Evolutionary conservation across 2,888 invertebrate genomes (phyloP).

Genomic region (Merodon equestris): DNA sequence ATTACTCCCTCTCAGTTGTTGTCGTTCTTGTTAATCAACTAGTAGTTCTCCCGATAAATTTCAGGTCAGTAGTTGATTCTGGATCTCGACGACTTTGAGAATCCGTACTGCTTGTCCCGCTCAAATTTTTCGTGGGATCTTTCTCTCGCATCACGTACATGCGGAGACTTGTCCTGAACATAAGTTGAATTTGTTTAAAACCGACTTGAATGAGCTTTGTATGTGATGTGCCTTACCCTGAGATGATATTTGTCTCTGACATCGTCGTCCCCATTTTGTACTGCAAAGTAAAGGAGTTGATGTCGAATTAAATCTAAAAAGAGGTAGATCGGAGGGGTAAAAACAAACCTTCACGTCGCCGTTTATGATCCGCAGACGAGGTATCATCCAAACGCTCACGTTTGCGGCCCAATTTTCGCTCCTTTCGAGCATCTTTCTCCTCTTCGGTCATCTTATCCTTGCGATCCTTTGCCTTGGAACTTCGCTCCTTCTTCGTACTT

Average conservation of each 20-base stretch:
- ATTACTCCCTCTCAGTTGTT: slow-evolving; percentile 4
- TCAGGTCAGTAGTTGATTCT: slow-evolving; percentile 73
- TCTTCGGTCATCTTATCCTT: slow-evolving; percentile 86
- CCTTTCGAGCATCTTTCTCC: slow-evolving; percentile 88
- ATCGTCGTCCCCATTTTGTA: slow-evolving; percentile 88
- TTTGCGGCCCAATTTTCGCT: slow-evolving; percentile 89
- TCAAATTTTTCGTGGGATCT: slow-evolving; percentile 89
- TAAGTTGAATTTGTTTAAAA: slow-evolving; percentile 23
- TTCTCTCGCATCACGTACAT: slow-evolving; percentile 82
- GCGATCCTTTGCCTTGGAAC: slow-evolving; percentile 80
- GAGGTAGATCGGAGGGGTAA: slow-evolving; percentile 4
- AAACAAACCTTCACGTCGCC: slow-evolving; percentile 86
- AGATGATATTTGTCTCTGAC: slow-evolving; percentile 88
- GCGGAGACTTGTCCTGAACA: slow-evolving; percentile 89
- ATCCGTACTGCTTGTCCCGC: slow-evolving; percentile 89
- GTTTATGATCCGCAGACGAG: slow-evolving; percentile 84
- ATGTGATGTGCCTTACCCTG: slow-evolving; percentile 81
- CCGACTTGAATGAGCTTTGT: slow-evolving; percentile 47
- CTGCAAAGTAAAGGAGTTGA: slow-evolving; percentile 68
- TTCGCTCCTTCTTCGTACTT: slow-evolving; percentile 80
- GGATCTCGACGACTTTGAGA: slow-evolving; percentile 79
- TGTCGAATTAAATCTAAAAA: slow-evolving; percentile 42
- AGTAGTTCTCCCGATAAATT: slow-evolving; percentile 9
- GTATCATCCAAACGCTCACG: slow-evolving; percentile 88
- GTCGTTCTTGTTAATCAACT: slow-evolving; percentile 1